phyloP scores from a whole-genome alignment of 2,888 invertebrate genomes.

The Troides helena region DNA sequence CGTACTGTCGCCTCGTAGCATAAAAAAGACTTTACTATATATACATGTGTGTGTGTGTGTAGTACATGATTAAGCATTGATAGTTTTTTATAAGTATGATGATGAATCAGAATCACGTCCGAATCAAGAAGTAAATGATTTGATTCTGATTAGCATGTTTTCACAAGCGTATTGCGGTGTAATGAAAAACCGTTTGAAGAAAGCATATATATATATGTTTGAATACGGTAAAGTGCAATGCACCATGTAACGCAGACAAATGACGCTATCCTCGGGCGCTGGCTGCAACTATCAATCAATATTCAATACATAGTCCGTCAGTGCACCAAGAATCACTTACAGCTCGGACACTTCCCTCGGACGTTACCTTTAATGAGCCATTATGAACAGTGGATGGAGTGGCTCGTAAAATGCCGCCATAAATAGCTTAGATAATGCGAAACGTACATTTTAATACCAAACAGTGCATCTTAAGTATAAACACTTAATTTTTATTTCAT shows the following conservation, averaged over 20 bases:
- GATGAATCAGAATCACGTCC: too few species aligned
- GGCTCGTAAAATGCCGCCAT: constrained; percentile 13
- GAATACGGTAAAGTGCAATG: constrained; percentile 16
- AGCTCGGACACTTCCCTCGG: constrained; percentile 6
- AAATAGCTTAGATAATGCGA: constrained; percentile 2
- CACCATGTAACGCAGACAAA: constrained; percentile 27
- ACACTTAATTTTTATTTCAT: not conserved
- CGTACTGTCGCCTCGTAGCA: too few species aligned
- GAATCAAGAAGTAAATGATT: not conserved
- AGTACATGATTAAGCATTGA: too few species aligned
- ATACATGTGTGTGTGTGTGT: too few species aligned
- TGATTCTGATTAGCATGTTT: not conserved
- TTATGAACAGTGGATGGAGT: constrained; percentile 12
- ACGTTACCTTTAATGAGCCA: constrained; percentile 14
- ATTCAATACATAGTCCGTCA: constrained; percentile 22
- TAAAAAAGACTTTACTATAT: too few species aligned
- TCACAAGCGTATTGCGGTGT: not conserved
- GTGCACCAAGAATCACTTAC: constrained; percentile 24
- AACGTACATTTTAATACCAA: constrained; percentile 8
- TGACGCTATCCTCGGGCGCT: constrained; percentile 1
- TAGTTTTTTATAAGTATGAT: too few species aligned
- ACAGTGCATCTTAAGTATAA: not conserved
- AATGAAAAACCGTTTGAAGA: constrained; percentile 16
- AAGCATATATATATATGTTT: constrained; percentile 7
- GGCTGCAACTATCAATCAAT: constrained; percentile 23